These are phyloP conservation scores for Macquaria ambigua DNA, from an alignment of 2,113 vertebrate genomes.

Conservation along the genomic window DNA sequence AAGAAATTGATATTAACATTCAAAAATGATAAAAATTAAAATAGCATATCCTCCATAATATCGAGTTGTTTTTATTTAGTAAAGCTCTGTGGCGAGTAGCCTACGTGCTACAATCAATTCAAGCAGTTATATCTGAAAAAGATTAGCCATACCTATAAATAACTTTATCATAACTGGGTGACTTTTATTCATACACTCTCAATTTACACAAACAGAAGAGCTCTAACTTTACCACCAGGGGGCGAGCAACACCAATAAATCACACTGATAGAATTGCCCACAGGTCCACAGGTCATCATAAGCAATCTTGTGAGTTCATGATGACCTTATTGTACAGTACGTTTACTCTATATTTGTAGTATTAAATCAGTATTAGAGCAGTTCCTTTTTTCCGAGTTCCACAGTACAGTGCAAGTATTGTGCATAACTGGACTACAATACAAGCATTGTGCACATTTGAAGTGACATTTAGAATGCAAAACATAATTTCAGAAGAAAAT, in stretches of 20 bases:
- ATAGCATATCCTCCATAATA: background rate
- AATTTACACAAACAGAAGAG: background rate
- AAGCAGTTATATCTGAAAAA: background rate
- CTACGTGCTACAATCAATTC: background rate
- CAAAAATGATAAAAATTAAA: background rate
- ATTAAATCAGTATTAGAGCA: background rate
- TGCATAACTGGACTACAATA: background rate
- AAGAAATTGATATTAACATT: background rate
- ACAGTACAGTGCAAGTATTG: background rate
- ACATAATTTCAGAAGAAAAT: background rate
- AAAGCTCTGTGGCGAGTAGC: background rate
- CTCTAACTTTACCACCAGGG: conserved; percentile 31
- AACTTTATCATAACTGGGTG: background rate
- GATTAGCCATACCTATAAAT: background rate
- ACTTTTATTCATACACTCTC: background rate
- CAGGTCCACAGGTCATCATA: background rate
- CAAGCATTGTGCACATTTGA: background rate
- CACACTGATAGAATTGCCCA: too few species aligned
- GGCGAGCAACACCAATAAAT: conserved; percentile 38
- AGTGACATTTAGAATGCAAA: background rate
- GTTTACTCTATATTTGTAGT: background rate
- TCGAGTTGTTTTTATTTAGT: background rate
- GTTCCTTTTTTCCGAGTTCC: background rate
- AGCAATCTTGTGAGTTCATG: background rate
- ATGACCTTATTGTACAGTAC: background rate